These are phyloP conservation scores for Bombus terrestris DNA, from an alignment of 1,140 invertebrate genomes.

Conservation along the genomic window DNA sequence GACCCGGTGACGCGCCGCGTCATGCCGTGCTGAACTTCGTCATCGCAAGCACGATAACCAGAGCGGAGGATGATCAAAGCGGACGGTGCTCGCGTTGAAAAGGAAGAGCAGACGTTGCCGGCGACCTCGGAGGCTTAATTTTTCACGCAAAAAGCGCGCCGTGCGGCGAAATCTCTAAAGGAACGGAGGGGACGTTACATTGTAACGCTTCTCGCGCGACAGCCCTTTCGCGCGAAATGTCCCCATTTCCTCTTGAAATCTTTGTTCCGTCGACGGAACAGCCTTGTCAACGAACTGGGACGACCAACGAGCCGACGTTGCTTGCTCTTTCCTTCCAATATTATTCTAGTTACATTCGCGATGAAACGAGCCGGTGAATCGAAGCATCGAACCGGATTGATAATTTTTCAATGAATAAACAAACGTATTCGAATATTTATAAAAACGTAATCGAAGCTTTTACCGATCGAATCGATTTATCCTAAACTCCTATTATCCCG, in stretches of 20 bases:
- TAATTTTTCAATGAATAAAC: too few relatives aligned
- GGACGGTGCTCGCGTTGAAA: not conserved
- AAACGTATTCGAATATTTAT: too few relatives aligned
- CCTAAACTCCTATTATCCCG: too few relatives aligned
- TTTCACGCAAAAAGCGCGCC: slow-evolving; percentile 36
- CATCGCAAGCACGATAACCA: slow-evolving; percentile 37
- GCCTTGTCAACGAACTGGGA: not conserved
- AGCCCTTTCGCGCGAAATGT: slow-evolving; percentile 7
- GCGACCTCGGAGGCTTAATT: slow-evolving; percentile 30
- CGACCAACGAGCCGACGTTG: slow-evolving; percentile 5
- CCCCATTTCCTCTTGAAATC: slow-evolving; percentile 9
- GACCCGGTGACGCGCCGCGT: not conserved
- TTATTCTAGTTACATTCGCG: too few relatives aligned
- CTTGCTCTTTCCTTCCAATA: not conserved
- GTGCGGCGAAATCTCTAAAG: slow-evolving; percentile 7
- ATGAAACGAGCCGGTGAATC: too few relatives aligned
- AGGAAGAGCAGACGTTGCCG: not conserved
- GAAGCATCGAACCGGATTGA: too few relatives aligned
- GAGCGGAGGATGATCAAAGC: slow-evolving; percentile 35
- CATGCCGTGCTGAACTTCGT: not conserved
- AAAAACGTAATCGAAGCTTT: too few relatives aligned
- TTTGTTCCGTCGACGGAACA: slow-evolving; percentile 19
- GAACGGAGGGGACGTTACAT: slow-evolving; percentile 2
- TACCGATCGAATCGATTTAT: too few relatives aligned
- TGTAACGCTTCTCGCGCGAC: slow-evolving; percentile 19